phyloP scores from a whole-genome alignment of 2,888 invertebrate genomes.

The Agonum fuliginosum region DNA sequence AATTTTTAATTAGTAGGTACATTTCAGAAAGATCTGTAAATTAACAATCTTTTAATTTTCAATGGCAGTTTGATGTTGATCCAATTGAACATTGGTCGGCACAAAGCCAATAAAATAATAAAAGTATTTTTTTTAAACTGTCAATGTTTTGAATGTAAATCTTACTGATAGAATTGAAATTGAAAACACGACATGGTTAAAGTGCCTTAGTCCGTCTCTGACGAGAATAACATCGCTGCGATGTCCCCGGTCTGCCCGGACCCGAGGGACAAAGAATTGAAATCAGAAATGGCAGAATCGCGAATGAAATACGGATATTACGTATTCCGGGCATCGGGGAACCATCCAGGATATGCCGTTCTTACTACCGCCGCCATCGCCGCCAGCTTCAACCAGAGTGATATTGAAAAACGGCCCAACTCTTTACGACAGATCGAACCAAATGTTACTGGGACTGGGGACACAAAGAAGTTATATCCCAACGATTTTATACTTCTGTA shows the following conservation, averaged over 20 bases:
- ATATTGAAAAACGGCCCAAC: conserved; percentile 55
- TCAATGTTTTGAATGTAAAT: too few species aligned
- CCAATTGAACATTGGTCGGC: too few species aligned
- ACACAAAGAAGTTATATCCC: too few species aligned
- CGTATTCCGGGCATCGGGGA: conserved; percentile 56
- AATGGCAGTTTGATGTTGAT: too few species aligned
- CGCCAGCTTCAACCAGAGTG: conserved; percentile 6
- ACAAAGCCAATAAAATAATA: too few species aligned
- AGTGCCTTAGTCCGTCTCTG: not conserved
- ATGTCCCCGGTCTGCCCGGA: conserved; percentile 53
- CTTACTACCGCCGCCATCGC: not conserved
- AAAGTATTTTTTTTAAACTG: too few species aligned
- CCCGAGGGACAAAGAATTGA: conserved; percentile 59
- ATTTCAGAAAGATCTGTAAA: too few species aligned
- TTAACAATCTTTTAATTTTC: too few species aligned
- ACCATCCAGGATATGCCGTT: conserved; percentile 33
- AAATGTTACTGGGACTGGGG: not conserved
- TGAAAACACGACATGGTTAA: too few species aligned
- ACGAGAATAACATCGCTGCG: conserved; percentile 44
- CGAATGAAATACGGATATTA: conserved; percentile 54
- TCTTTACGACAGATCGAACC: conserved; percentile 23
- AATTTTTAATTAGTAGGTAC: too few species aligned
- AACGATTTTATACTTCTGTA: too few species aligned
- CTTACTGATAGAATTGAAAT: too few species aligned
- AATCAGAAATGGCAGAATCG: conserved; percentile 60